These are phyloP conservation scores for Lepidocyrtinus sp. DNA, from an alignment of 2,888 invertebrate genomes.

Conservation along the genomic window DNA sequence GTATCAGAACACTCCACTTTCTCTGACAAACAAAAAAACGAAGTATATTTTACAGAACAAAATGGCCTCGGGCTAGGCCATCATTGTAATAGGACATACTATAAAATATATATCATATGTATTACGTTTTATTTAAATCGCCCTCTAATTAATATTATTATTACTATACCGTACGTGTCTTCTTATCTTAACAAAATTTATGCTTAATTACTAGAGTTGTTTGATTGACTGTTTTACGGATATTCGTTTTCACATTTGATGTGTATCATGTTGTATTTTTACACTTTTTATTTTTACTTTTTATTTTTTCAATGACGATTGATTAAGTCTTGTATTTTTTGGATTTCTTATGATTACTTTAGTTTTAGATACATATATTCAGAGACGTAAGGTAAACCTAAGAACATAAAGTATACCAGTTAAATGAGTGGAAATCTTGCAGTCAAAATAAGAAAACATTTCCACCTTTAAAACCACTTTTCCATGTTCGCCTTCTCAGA, in stretches of 20 bases:
- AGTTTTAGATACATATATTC: not conserved
- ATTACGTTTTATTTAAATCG: no score
- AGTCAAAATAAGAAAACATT: conserved; percentile 24
- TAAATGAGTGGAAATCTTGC: conserved; percentile 18
- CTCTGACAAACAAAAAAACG: no score
- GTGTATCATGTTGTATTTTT: not conserved
- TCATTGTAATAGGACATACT: no score
- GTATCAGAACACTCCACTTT: no score
- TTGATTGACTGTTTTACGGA: not conserved
- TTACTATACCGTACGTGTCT: no score
- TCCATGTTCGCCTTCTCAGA: conserved; percentile 35
- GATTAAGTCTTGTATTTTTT: no score
- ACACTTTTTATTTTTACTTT: not conserved
- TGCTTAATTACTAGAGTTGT: not conserved
- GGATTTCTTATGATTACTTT: not conserved
- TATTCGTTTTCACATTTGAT: not conserved
- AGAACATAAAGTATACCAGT: conserved; percentile 38
- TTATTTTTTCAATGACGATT: no score
- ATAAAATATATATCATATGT: no score
- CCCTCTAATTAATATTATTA: no score
- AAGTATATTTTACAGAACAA: no score
- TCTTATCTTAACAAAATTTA: no score
- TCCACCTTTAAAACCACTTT: conserved; percentile 40
- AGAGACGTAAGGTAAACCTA: not conserved
- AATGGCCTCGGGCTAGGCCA: no score